Base-by-base conservation (phyloP, 1,140 invertebrate genomes). In the Drepana arcuata region DNA sequence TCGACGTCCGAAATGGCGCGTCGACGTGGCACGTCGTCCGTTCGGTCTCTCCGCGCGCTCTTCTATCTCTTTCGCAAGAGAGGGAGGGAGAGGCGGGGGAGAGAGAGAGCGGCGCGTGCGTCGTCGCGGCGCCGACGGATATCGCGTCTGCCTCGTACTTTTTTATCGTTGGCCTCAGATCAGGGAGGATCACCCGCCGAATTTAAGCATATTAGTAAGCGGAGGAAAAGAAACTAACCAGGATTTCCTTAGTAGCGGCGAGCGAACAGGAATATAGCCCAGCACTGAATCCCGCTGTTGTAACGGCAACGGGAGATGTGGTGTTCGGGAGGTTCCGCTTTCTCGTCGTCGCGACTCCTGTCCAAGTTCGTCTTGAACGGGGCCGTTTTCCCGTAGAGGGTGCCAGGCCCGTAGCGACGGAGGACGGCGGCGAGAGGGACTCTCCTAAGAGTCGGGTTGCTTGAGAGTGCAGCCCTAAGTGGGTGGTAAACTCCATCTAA, bases 211-310 rank as follows among this genome's bases (percentile, higher is more conserved):
- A 93, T 93, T 86, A 93, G 66, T 93, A 91, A 92, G 91, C 90
- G 90, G 89, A 93, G 92, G 91, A 94, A 94, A 93, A 93, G 89
- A 93, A 94, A 93, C 90, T 90, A 93, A 94, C 89, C 56, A 89
- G 89, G 90, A 93, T 94, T 93, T 87, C 90, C 90, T 83, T 83
- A 93, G 91, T 94, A 93, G 86, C 90, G 87, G 92, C 91, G 91
- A 93, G 89, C 88, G 91, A 93, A 93, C 83, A 85, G 89, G 90
- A 86, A 92, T 31, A n/a, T 13, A 92, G 90, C 88, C 86, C 90
- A 92, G 84, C 88, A 84, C 66, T 66, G 65, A 75, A 68, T 72
- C 75, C 67, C 63, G 57, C 68, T 69, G 70, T 70, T 57, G 53
- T 68, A 55, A 58, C 77, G 54, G 57, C 59, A 67, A 59, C 61